Conservation (phyloP, 2,113 vertebrate genomes). For the Phrynocephalus versicolor region DNA sequence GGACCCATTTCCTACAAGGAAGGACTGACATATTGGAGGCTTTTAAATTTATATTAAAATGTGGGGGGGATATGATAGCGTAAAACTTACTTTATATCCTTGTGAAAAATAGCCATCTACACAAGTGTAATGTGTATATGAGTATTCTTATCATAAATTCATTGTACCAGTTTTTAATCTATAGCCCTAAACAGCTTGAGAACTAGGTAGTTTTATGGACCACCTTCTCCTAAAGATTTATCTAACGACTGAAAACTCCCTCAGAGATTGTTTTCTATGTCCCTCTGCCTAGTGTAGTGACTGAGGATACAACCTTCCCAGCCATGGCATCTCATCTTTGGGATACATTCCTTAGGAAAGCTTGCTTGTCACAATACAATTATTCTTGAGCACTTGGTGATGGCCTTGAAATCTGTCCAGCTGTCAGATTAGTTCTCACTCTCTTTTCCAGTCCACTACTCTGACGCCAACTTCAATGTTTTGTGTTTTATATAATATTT, state of each 20-base stretch:
- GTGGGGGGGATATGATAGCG: not conserved
- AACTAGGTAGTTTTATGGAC: not conserved
- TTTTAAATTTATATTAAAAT: not conserved
- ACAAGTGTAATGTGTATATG: too few relatives aligned
- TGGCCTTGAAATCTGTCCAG: not conserved
- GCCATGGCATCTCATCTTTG: not conserved
- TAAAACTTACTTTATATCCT: not conserved
- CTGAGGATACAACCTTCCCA: too few relatives aligned
- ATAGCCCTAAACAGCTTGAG: not conserved
- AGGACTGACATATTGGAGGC: too few relatives aligned
- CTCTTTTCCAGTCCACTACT: not conserved
- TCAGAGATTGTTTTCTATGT: not conserved
- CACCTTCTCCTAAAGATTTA: not conserved
- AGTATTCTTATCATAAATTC: too few relatives aligned
- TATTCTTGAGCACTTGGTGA: not conserved
- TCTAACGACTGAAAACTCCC: not conserved
- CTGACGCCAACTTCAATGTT: not conserved
- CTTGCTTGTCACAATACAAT: not conserved
- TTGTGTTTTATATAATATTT: not conserved
- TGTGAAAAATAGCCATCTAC: not conserved
- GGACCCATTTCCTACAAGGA: not conserved
- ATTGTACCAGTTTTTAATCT: not conserved
- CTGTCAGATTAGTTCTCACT: not conserved
- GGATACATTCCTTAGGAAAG: not conserved
- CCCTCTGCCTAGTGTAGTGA: not conserved